A percentile compares a stretch with the other conserved stretches of the same genome.
These are phyloP conservation scores for Syrmaticus mikado DNA, from an alignment of 2,113 vertebrate species.

Conservation along the genomic window DNA sequence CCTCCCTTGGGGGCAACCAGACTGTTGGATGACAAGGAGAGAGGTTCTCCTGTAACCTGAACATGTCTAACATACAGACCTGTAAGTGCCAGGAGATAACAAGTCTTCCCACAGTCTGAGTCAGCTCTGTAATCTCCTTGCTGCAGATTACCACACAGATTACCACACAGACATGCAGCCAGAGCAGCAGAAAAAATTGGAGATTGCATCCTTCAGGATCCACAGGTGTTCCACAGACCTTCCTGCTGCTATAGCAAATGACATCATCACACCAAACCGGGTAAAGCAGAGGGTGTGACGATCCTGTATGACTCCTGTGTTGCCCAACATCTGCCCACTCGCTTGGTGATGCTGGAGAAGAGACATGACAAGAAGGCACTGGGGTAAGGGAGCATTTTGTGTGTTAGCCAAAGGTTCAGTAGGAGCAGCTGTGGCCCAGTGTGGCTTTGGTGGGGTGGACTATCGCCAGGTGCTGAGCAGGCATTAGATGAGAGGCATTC, in stretches of 20 bases:
- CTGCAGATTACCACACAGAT: neutral
- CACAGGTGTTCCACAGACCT: neutral
- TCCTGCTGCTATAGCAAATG: conserved; percentile 5
- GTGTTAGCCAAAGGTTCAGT: neutral
- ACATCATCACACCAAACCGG: neutral
- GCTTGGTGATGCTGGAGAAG: neutral
- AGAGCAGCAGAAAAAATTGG: neutral
- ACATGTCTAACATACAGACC: neutral
- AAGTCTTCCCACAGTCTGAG: neutral
- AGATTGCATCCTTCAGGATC: neutral
- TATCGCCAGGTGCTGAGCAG: neutral
- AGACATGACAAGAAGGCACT: neutral
- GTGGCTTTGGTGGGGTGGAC: neutral
- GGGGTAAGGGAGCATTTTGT: neutral
- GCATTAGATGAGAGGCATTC: neutral
- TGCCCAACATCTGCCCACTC: conserved; percentile 21
- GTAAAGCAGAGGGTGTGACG: conserved; percentile 12
- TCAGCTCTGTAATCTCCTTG: neutral
- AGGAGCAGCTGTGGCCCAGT: neutral
- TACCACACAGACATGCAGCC: neutral
- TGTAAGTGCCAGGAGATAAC: neutral
- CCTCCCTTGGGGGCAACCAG: neutral
- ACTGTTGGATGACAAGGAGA: neutral
- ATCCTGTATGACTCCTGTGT: neutral
- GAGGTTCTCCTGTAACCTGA: neutral